These are phyloP conservation scores for Marronus borbonicus DNA, from an alignment of 2,888 invertebrate genomes.

Conservation along the genomic window DNA sequence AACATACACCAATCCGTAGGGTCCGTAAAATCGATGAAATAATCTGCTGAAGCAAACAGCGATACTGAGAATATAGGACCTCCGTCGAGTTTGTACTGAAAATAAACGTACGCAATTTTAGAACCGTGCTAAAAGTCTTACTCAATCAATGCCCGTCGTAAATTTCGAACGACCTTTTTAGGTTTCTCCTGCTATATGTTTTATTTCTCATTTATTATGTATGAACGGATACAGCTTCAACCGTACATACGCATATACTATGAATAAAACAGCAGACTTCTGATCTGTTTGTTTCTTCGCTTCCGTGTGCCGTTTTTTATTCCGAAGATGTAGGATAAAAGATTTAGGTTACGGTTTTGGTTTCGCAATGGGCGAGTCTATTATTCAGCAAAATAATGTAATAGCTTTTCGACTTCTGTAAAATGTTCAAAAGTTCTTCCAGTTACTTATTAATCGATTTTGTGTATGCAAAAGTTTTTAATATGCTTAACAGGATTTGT, in stretches of 20 bases:
- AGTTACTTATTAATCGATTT: too few species aligned
- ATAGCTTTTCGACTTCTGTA: too few species aligned
- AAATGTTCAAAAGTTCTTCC: too few species aligned
- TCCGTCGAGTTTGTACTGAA: conserved; percentile 33
- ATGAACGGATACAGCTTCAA: conserved; percentile 21
- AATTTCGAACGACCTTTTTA: conserved; percentile 40
- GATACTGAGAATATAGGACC: conserved; percentile 7
- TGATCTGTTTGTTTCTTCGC: conserved; percentile 16
- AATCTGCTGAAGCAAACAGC: conserved; percentile 6
- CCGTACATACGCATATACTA: conserved; percentile 30
- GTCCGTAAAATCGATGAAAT: conserved; percentile 20
- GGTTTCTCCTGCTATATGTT: conserved; percentile 26
- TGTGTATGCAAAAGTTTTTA: too few species aligned
- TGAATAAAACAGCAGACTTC: conserved; percentile 39
- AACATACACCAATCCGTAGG: conserved; percentile 8
- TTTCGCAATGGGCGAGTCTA: background rate
- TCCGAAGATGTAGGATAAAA: conserved; percentile 4
- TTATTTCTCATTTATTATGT: conserved; percentile 39
- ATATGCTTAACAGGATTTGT: too few species aligned
- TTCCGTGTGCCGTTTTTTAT: background rate
- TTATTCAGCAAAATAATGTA: too few species aligned
- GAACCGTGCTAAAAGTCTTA: conserved; percentile 41
- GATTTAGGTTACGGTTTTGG: background rate
- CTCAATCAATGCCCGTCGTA: conserved; percentile 46
- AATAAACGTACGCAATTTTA: conserved; percentile 40